These are phyloP conservation scores for Eira barbara DNA, from an alignment of 2,113 vertebrate species.

Conservation along the genomic window DNA sequence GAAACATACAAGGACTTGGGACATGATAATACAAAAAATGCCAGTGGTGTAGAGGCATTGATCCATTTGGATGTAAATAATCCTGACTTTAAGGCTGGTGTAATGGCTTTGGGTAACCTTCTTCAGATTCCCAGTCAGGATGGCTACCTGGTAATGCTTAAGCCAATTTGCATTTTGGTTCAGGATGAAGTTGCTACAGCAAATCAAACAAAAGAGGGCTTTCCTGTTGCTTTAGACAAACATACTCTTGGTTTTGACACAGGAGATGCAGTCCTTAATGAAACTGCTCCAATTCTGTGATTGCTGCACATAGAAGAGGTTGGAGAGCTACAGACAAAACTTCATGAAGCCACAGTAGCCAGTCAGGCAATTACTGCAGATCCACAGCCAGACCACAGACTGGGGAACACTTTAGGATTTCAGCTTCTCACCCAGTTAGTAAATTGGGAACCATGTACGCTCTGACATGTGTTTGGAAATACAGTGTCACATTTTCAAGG, in stretches of 20 bases:
- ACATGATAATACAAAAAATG: conserved; percentile 79
- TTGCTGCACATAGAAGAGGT: neutral
- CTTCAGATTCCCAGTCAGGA: conserved; percentile 93
- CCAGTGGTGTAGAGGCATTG: conserved; percentile 83
- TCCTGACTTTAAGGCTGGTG: conserved; percentile 92
- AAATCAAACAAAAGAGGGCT: conserved; percentile 83
- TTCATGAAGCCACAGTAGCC: neutral
- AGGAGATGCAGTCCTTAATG: neutral
- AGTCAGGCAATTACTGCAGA: neutral
- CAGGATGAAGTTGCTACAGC: conserved; percentile 93
- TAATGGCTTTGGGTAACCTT: conserved; percentile 89
- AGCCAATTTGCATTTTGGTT: conserved; percentile 95
- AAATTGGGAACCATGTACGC: neutral
- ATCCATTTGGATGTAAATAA: conserved; percentile 89
- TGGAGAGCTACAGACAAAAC: neutral
- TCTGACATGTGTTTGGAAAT: neutral
- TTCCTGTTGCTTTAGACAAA: neutral
- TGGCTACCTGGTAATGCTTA: conserved; percentile 96
- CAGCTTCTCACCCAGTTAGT: neutral
- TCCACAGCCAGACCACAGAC: neutral
- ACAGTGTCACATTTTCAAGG: neutral
- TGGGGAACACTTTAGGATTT: neutral
- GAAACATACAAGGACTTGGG: conserved; percentile 90
- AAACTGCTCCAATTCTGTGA: neutral
- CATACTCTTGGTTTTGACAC: neutral